Evolutionary conservation across 2,113 vertebrate genomes (phyloP).

Genomic region (Phalacrocorax aristotelis): DNA sequence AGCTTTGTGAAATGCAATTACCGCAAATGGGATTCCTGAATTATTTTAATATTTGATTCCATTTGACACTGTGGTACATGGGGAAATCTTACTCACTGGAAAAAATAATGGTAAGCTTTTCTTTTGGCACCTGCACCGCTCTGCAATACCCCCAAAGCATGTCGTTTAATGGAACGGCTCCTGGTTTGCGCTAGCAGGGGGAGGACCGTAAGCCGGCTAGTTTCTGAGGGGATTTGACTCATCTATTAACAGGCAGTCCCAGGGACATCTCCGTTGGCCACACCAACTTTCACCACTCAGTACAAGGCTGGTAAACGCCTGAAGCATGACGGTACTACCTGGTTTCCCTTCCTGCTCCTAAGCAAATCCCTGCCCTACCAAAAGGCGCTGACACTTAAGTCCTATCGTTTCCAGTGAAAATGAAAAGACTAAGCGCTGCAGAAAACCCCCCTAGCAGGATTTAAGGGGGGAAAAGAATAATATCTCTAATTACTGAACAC

Average conservation of each 20-base stretch:
- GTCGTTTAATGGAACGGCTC: neutral
- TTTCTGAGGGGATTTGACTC: neutral
- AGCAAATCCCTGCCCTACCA: neutral
- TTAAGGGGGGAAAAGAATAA: too few relatives aligned
- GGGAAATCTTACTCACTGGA: neutral
- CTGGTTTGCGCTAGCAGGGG: neutral
- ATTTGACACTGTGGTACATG: neutral
- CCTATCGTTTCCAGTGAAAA: rapidly evolving
- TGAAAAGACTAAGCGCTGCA: rapidly evolving
- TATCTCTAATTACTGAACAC: neutral
- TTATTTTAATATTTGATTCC: neutral
- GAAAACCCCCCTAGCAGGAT: neutral
- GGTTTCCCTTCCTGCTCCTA: neutral
- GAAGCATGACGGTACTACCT: neutral
- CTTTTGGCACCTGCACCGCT: neutral
- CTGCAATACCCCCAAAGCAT: rapidly evolving
- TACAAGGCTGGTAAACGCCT: neutral
- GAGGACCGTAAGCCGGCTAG: neutral
- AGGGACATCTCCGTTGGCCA: neutral
- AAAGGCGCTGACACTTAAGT: neutral
- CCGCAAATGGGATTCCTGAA: neutral
- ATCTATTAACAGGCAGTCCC: neutral
- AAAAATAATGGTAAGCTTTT: neutral
- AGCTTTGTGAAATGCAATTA: neutral
- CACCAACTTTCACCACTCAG: neutral